Conservation (phyloP, 2,113 vertebrate species). For the Raja brachyura region DNA sequence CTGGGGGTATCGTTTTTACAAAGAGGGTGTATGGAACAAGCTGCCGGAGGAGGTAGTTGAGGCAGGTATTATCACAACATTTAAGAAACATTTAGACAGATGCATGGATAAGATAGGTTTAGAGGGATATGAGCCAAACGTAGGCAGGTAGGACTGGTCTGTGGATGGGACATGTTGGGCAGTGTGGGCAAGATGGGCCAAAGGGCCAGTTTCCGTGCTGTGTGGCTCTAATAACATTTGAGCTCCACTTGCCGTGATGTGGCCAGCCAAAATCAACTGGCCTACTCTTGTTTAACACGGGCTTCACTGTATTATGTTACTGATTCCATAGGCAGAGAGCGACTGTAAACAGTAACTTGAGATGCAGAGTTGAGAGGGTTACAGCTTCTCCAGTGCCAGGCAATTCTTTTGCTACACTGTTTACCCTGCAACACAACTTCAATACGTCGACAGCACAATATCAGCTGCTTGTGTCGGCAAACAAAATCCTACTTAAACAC, state of each 20-base stretch:
- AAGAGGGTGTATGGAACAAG: no score
- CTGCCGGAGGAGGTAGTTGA: no score
- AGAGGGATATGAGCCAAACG: no score
- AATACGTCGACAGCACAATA: conserved; percentile 3
- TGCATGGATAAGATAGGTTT: no score
- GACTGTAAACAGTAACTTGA: not conserved
- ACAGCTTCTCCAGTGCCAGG: not conserved
- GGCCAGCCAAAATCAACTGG: not conserved
- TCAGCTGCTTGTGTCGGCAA: not conserved
- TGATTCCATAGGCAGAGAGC: not conserved
- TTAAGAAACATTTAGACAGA: no score
- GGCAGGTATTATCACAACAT: no score
- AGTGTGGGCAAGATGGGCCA: no score
- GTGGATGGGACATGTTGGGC: no score
- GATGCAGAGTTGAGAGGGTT: not conserved
- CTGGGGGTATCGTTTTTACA: no score
- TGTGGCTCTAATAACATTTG: not conserved
- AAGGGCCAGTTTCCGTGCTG: no score
- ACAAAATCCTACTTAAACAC: conserved; percentile 11
- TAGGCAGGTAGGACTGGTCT: no score
- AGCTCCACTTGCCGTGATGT: not conserved
- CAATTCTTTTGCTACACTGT: not conserved
- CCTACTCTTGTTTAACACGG: not conserved
- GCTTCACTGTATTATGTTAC: not conserved
- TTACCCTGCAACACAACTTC: conserved; percentile 12